Percentiles rank a stretch among this genome's conserved stretches.
Conservation (phyloP, 35 echinoderm and acorn worm species). For the Eucidaris tribuloides region DNA sequence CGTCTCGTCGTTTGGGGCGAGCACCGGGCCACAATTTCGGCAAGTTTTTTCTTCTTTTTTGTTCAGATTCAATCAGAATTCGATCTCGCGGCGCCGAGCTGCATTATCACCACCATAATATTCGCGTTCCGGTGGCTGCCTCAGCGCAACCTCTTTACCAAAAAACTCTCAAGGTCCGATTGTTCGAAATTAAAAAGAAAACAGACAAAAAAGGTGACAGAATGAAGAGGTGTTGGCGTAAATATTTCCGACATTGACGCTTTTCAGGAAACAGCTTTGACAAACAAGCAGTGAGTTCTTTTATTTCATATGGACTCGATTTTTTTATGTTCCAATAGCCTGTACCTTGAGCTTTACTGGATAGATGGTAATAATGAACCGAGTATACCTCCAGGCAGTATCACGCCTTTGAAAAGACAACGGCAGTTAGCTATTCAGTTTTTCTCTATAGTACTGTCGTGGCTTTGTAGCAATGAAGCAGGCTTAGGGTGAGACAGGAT, state of each 20-base stretch:
- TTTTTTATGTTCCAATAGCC: too few species aligned
- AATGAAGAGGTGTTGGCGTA: constrained; percentile 22
- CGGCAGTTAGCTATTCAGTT: too few species aligned
- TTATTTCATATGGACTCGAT: too few species aligned
- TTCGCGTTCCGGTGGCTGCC: constrained; percentile 21
- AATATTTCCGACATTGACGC: constrained; percentile 35
- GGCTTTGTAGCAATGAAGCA: too few species aligned
- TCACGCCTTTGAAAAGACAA: constrained; percentile 27
- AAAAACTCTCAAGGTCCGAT: constrained; percentile 5
- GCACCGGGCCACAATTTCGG: constrained; percentile 11
- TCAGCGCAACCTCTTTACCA: not conserved
- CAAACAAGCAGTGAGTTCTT: too few species aligned
- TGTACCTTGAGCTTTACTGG: too few species aligned
- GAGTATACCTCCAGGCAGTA: not conserved
- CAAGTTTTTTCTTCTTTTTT: constrained; percentile 30
- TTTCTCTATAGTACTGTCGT: too few species aligned
- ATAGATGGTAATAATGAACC: too few species aligned
- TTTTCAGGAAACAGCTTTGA: not conserved
- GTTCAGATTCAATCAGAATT: constrained; percentile 20
- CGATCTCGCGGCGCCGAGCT: constrained; percentile 1
- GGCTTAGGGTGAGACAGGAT: too few species aligned
- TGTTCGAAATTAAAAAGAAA: not conserved
- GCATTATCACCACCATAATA: constrained; percentile 16
- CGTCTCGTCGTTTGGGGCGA: not conserved
- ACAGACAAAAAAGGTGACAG: constrained; percentile 35